Base-by-base conservation (phyloP, 2,797 vertebrate species). In the Gastrophryne carolinensis region DNA sequence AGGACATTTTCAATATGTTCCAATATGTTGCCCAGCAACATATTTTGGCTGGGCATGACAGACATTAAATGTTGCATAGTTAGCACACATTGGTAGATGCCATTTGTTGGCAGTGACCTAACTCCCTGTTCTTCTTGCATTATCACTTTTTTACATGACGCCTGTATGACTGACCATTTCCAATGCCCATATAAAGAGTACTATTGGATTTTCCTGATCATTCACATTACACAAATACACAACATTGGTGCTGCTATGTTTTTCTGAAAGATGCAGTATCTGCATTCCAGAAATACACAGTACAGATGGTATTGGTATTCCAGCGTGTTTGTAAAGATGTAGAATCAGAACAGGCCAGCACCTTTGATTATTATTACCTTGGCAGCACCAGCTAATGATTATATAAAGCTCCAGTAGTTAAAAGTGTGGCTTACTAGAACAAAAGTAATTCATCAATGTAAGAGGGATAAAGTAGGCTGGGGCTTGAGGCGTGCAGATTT, bases 401-500 rank as follows among this genome's bases (percentile, higher is more conserved):
- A 73, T 63, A 73, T 26, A 64, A 73, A 44, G 50, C 58, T 73
- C 32, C 35, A 44, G 49, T 44, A 56, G 61, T 73, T 65, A 56
- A 29, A 32, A 50, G 35, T 47, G 64, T 64, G 72, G 56, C 61
- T 73, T 34, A 64, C 29, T 56, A 64, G 29, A 63, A 73, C 47
- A 47, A 27, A 73, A 65, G 53, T 61, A 65, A 64, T 73, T 65
- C 72, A 73, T 73, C 72, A 73, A 73, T 65, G 50, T 73, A 73
- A 73, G 62, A 65, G 72, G 72, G 72, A 73, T 73, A 50, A 73
- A 65, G 60, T 24, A 73, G 72, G 60, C 65, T 47, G 61, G 27
- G 72, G 65, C 72, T 50, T 65, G 50, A 73, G 57, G 50, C 39
- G 9, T 56, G 72, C 35, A 56, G 49, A 73, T 65, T 53, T 73